These are phyloP conservation scores for Drosophila vallismaia DNA, from an alignment of 2,888 invertebrate genomes.

Conservation along the genomic window DNA sequence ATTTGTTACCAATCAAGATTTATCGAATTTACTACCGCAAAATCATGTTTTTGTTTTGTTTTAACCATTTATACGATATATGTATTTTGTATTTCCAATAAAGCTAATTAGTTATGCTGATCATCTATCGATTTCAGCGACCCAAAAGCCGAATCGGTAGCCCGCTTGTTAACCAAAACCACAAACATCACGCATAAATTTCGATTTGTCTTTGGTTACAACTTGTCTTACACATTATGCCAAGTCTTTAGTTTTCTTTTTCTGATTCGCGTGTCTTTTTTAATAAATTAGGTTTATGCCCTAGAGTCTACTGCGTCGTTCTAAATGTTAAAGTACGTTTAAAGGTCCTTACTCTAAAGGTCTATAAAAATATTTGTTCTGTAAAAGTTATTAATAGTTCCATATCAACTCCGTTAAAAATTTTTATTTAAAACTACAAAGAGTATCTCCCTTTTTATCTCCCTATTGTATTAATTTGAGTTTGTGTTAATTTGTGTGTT, in stretches of 20 bases:
- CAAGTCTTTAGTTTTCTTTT: slow-evolving; percentile 30
- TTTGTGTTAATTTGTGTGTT: slow-evolving; percentile 43
- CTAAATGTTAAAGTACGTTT: background rate
- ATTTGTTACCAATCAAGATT: too few relatives aligned
- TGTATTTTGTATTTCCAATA: slow-evolving; percentile 11
- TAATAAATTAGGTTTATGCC: slow-evolving; percentile 24
- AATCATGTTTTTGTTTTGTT: slow-evolving; percentile 14
- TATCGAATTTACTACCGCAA: slow-evolving; percentile 1
- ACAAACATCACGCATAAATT: slow-evolving; percentile 51
- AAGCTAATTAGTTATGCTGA: slow-evolving; percentile 50
- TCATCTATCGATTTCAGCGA: slow-evolving; percentile 51
- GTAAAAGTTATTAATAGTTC: too few relatives aligned
- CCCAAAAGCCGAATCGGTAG: slow-evolving; percentile 39
- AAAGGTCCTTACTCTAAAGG: background rate
- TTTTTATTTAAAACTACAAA: background rate
- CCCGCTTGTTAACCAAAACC: slow-evolving; percentile 40
- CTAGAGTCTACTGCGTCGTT: slow-evolving; percentile 9
- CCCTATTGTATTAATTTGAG: slow-evolving; percentile 40
- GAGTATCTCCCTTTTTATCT: slow-evolving; percentile 19
- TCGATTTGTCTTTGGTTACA: slow-evolving; percentile 46
- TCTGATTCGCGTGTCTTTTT: slow-evolving; percentile 31
- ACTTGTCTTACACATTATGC: slow-evolving; percentile 39
- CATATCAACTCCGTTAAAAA: too few relatives aligned
- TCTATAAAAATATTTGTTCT: background rate
- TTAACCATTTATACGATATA: slow-evolving; percentile 21